Evolutionary conservation across 2,888 invertebrate species (phyloP).

Genomic region (Idaea dimidiata): DNA sequence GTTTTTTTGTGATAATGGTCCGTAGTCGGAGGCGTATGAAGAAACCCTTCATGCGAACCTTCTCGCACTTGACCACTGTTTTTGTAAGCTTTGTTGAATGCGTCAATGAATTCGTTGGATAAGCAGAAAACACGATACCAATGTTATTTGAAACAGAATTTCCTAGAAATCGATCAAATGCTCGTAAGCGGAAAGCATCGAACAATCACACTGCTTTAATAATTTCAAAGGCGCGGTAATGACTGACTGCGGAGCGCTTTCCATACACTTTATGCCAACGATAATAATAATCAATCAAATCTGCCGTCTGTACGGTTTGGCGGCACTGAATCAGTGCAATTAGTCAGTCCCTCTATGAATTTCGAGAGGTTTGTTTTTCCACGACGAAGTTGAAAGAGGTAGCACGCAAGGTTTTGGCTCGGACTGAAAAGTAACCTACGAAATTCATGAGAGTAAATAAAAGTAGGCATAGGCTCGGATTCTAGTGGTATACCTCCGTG

Average conservation of each 20-base stretch:
- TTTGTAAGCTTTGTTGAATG: background rate
- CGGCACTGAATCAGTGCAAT: conserved; percentile 67
- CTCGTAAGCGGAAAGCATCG: background rate
- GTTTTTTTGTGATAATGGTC: too few species aligned
- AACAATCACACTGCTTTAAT: background rate
- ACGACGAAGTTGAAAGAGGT: background rate
- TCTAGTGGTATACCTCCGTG: background rate
- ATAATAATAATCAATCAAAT: conserved; percentile 58
- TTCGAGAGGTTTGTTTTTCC: conserved; percentile 10
- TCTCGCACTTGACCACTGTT: too few species aligned
- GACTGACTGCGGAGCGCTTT: conserved; percentile 14
- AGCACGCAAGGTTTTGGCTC: background rate
- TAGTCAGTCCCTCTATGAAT: conserved; percentile 40
- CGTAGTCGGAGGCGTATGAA: too few species aligned
- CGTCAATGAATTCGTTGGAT: background rate
- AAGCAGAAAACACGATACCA: background rate
- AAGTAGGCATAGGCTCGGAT: background rate
- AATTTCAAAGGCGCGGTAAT: conserved; percentile 2
- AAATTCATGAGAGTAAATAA: background rate
- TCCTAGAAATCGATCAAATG: background rate
- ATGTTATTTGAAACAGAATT: background rate
- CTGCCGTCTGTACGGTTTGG: conserved; percentile 44
- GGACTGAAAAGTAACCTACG: background rate
- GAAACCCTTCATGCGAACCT: too few species aligned
- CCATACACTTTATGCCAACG: conserved; percentile 35